Evolutionary conservation across 2,888 invertebrate genomes (phyloP).

Genomic region (Panopea generosa): DNA sequence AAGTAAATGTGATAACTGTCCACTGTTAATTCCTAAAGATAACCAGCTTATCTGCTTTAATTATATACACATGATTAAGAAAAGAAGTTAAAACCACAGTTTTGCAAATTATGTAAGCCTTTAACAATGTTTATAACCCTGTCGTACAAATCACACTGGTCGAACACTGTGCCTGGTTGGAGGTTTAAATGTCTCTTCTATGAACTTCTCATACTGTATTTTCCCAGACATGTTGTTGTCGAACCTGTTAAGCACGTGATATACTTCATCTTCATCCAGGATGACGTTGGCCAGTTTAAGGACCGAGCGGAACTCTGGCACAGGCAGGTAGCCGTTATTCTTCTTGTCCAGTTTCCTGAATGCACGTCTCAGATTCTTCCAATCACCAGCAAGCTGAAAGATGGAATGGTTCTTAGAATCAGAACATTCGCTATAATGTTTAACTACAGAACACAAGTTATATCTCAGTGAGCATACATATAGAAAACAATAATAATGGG

Average conservation of each 20-base stretch:
- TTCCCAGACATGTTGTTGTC: conserved; percentile 83
- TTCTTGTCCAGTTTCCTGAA: conserved; percentile 82
- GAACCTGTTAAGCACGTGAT: conserved; percentile 82
- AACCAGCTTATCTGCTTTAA: no score
- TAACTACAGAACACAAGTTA: no score
- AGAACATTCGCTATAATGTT: not conserved
- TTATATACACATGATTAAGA: no score
- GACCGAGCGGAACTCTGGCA: conserved; percentile 83
- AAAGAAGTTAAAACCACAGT: no score
- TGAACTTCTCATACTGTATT: conserved; percentile 82
- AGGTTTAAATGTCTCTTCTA: conserved; percentile 81
- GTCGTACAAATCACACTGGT: conserved; percentile 34
- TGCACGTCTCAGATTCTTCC: conserved; percentile 83
- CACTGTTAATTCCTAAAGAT: no score
- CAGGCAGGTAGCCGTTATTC: conserved; percentile 79
- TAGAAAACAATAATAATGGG: no score
- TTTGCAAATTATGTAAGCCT: no score
- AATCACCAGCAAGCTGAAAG: conserved; percentile 82
- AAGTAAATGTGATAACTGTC: no score
- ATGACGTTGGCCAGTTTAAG: conserved; percentile 83
- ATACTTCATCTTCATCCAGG: conserved; percentile 84
- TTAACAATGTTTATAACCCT: no score
- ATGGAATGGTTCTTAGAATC: no score
- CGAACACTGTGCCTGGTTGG: conserved; percentile 74
- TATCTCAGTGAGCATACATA: no score